Percentiles rank a stretch among this genome's conserved stretches.
phyloP scores from a whole-genome alignment of 2,888 invertebrate species.

The Sphaeridia pumilis region DNA sequence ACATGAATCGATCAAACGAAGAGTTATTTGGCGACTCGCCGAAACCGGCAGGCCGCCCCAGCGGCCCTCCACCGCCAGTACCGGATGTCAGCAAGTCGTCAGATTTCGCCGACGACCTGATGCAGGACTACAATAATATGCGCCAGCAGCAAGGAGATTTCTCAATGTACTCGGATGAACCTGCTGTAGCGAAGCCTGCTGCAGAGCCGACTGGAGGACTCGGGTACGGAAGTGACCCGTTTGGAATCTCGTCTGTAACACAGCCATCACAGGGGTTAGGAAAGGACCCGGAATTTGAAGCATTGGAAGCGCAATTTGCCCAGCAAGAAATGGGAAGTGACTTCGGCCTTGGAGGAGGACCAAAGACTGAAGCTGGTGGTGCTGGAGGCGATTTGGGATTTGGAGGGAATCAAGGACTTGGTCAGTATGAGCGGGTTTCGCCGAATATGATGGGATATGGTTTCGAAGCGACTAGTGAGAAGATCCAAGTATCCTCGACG shows the following conservation, averaged over 20 bases:
- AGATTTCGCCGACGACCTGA: conserved; percentile 23
- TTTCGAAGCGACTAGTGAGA: conserved; percentile 8
- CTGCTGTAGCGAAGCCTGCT: background rate
- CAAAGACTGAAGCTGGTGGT: background rate
- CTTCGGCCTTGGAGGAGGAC: background rate
- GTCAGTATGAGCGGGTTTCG: conserved; percentile 20
- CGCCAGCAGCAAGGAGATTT: conserved; percentile 25
- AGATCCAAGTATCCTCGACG: background rate
- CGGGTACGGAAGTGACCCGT: background rate
- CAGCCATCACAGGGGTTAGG: background rate
- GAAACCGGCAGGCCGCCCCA: conserved; percentile 1
- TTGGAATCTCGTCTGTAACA: background rate
- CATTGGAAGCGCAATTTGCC: background rate
- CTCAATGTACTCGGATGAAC: conserved; percentile 23
- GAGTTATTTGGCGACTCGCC: background rate
- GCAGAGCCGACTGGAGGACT: background rate
- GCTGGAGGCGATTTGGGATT: conserved; percentile 6
- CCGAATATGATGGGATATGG: conserved; percentile 22
- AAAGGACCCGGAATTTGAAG: background rate
- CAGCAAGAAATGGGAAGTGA: background rate
- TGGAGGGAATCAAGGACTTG: conserved; percentile 9
- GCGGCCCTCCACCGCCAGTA: conserved; percentile 11
- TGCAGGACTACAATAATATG: conserved; percentile 23
- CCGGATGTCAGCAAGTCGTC: background rate
- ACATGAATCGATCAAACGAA: too few relatives aligned